Base-by-base conservation (phyloP, 2,797 vertebrate species). In the Poecilia picta region DNA sequence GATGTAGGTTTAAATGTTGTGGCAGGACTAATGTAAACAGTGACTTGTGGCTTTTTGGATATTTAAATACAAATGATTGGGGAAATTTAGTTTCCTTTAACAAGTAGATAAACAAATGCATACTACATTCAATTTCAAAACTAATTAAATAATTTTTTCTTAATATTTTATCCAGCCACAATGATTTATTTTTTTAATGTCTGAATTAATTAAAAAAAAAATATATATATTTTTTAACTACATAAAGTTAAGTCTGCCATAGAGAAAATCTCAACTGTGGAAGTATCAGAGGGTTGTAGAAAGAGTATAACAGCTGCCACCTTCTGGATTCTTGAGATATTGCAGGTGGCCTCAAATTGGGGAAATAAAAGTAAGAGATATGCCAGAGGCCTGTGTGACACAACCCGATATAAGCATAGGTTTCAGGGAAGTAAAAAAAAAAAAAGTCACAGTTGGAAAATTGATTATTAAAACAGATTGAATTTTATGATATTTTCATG, bases 271-370 rank as follows among this genome's bases (percentile, higher is more conserved):
- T 62, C 36, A 45, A 55, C n/a, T 16, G 66, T 11, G 36, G 46
- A 74, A 73, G 36, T 62, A 28, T 78, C 53, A 33, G 55, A 74
- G 76, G 82, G 72, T 79, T 85, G 80, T 86, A 64, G 94, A 94
- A 94, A 93, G 89, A 96, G 95, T 93, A 89, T 89, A 95, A 89
- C 81, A 94, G 95, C 94, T 95, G 94, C 96, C 96, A 95, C 95
- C 96, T 96, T 87, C 95, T 96, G 96, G 95, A 82, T 62, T 80
- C 39, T 81, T 79, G 4, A n/a, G 64, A 87, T 87, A 90, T 94
- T 93, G 83, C 92, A 92, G 16, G 73, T 36, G n/a, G 43, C 16
- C 66, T 88, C 31, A 78, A 87, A 87, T 79, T 45, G 47, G 76
- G 51, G n/a, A 73, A 86, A 76, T 55, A 31, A 12, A 64, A 77